Percentiles rank a stretch among this genome's conserved stretches.
These are phyloP conservation scores for Seriola dumerili DNA, from an alignment of 2,113 vertebrate genomes.

Conservation along the genomic window DNA sequence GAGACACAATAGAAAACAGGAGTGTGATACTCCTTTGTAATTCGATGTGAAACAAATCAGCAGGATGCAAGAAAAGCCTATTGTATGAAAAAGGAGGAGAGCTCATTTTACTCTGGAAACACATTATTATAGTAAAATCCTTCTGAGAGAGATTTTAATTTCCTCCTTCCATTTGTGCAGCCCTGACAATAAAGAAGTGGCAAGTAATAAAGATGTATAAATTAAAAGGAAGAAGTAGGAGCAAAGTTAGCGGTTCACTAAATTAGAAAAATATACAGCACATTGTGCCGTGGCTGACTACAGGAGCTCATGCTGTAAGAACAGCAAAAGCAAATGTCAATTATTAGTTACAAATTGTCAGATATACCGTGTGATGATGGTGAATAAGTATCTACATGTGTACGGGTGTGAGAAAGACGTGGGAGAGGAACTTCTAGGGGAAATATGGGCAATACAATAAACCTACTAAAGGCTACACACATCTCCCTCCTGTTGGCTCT, in stretches of 20 bases:
- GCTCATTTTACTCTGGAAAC: background rate
- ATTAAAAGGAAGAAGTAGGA: background rate
- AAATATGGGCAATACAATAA: background rate
- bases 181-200: background rate
- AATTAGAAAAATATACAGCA: background rate
- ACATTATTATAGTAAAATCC: background rate
- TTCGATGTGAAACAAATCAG: background rate
- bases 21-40: background rate
- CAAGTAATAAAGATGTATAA: constrained; percentile 19
- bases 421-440: background rate
- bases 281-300: background rate
- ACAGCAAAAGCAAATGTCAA: background rate
- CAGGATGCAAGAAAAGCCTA: background rate
- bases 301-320: background rate
- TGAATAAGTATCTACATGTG: background rate
- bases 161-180: background rate
- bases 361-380: background rate
- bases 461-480: background rate
- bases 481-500: too few species aligned
- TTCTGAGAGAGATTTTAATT: constrained; percentile 10
- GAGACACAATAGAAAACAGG: background rate
- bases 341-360: background rate
- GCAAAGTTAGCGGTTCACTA: background rate
- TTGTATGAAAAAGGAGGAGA: background rate
- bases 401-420: background rate